Percentiles rank a stretch among this genome's conserved stretches.
Conservation (phyloP, 2,888 invertebrate genomes). For the Dynastes grantii region DNA sequence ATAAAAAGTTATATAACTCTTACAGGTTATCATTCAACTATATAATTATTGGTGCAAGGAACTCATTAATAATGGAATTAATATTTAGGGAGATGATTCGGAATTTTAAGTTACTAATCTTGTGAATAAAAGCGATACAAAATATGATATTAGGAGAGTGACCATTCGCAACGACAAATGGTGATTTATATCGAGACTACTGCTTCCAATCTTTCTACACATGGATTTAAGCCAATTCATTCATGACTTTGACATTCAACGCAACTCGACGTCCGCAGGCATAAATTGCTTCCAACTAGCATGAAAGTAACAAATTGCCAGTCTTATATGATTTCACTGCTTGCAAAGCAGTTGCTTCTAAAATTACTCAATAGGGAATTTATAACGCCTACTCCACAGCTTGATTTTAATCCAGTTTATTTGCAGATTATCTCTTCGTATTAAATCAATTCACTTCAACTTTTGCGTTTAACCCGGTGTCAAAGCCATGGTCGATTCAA, state of each 20-base stretch:
- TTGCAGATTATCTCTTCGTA: too few species aligned
- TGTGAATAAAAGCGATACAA: background rate
- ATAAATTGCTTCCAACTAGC: slow-evolving; percentile 11
- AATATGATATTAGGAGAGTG: background rate
- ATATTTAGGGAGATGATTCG: too few species aligned
- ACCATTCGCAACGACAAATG: background rate
- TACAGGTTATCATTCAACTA: too few species aligned
- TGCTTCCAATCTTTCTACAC: background rate
- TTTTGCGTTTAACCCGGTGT: too few species aligned
- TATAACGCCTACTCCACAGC: background rate
- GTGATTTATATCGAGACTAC: background rate
- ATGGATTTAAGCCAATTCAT: slow-evolving; percentile 5
- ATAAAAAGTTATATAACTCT: too few species aligned
- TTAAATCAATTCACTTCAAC: too few species aligned
- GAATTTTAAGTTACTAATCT: background rate
- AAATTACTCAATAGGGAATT: slow-evolving; percentile 20
- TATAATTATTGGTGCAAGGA: too few species aligned
- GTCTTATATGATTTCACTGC: slow-evolving; percentile 5
- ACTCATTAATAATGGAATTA: too few species aligned
- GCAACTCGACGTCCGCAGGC: background rate
- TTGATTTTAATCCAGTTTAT: background rate
- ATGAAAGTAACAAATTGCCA: slow-evolving; percentile 6
- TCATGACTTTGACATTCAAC: slow-evolving; percentile 12
- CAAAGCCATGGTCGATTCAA: too few species aligned
- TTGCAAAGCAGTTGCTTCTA: slow-evolving; percentile 21